These are phyloP conservation scores for Agriopis leucophaearia DNA, from an alignment of 2,888 invertebrate species.

Conservation along the genomic window DNA sequence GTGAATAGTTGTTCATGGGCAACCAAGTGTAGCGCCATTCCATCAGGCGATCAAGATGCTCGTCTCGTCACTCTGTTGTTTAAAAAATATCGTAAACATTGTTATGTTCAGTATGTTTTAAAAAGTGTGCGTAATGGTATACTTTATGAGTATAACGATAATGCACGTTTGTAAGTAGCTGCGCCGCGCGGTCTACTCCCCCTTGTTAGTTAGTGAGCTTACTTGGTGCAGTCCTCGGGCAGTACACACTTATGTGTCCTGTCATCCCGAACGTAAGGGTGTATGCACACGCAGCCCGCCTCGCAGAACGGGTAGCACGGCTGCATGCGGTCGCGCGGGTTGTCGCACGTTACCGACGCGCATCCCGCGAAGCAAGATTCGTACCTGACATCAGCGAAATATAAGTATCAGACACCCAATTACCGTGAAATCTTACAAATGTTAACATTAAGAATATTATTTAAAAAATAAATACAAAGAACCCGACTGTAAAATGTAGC, in stretches of 20 bases:
- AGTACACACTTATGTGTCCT: conserved; percentile 81
- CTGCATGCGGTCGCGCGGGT: conserved; percentile 77
- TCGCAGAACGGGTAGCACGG: conserved; percentile 84
- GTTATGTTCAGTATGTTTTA: too few relatives aligned
- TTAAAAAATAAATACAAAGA: too few relatives aligned
- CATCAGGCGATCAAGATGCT: too few relatives aligned
- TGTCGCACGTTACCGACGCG: conserved; percentile 79
- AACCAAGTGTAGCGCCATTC: too few relatives aligned
- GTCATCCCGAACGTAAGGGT: conserved; percentile 78
- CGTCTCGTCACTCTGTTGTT: too few relatives aligned
- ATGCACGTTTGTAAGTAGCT: background rate
- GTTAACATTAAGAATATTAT: background rate
- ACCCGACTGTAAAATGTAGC: too few relatives aligned
- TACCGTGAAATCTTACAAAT: background rate
- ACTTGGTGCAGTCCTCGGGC: conserved; percentile 81
- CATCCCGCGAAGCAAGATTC: conserved; percentile 81
- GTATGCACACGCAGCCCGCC: conserved; percentile 76
- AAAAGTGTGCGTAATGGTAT: too few relatives aligned
- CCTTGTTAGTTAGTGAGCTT: conserved; percentile 35
- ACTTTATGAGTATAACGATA: too few relatives aligned
- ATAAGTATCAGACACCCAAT: background rate
- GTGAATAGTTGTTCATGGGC: too few relatives aligned
- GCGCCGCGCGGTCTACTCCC: background rate
- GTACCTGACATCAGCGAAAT: conserved; percentile 57
- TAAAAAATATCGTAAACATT: too few relatives aligned